Conservation (phyloP, 1,140 invertebrate genomes). For the Cephus cinctus region DNA sequence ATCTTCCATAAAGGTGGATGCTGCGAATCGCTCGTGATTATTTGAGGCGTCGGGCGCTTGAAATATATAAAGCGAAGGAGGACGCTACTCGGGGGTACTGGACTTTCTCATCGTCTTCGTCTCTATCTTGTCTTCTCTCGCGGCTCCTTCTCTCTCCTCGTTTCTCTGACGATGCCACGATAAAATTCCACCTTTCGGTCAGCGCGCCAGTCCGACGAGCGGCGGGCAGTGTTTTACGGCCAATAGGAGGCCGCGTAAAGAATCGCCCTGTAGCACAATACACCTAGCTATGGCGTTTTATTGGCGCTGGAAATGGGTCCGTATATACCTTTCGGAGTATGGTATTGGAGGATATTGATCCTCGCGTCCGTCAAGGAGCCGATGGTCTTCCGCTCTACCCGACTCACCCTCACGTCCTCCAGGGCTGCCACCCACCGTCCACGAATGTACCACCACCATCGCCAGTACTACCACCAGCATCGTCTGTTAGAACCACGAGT, state of each 20-base stretch:
- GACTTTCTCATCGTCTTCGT: too few relatives aligned
- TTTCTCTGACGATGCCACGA: conserved; percentile 25
- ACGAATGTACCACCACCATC: too few relatives aligned
- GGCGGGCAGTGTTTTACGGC: conserved; percentile 53
- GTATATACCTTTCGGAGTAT: conserved; percentile 52
- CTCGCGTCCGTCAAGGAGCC: conserved; percentile 54
- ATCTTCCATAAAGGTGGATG: too few relatives aligned
- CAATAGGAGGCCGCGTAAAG: conserved; percentile 49
- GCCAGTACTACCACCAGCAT: too few relatives aligned
- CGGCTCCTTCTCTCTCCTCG: conserved; percentile 15
- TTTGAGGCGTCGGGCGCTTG: too few relatives aligned
- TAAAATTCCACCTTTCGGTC: conserved; percentile 54
- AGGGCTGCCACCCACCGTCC: not conserved
- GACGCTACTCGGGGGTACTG: too few relatives aligned
- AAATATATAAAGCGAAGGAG: too few relatives aligned
- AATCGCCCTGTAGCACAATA: conserved; percentile 48
- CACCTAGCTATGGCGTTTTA: conserved; percentile 54
- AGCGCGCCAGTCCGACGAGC: too few relatives aligned
- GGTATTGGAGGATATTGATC: conserved; percentile 57
- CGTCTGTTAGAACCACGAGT: too few relatives aligned
- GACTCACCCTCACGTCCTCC: conserved; percentile 20
- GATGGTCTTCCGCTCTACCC: conserved; percentile 44
- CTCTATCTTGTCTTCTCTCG: conserved; percentile 5
- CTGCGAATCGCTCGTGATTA: too few relatives aligned
- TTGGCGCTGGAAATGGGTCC: conserved; percentile 53